These are phyloP conservation scores for Eledona agricola DNA, from an alignment of 2,888 invertebrate genomes.

Conservation along the genomic window DNA sequence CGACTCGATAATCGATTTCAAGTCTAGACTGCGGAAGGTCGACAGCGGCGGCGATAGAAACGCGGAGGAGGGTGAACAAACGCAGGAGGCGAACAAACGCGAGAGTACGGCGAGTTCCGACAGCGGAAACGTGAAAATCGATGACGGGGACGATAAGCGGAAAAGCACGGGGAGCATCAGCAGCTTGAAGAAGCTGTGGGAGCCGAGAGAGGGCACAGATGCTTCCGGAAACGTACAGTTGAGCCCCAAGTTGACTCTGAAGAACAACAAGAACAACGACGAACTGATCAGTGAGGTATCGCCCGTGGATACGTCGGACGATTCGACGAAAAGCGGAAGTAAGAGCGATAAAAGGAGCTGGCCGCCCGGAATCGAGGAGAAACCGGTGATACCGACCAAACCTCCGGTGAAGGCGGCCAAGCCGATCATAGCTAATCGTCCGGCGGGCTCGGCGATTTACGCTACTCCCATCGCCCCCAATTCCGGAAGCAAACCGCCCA, in stretches of 20 bases:
- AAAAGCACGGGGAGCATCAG: constrained; percentile 93
- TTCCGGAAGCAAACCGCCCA: constrained; percentile 60
- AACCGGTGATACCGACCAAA: constrained; percentile 77
- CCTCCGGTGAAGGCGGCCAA: constrained; percentile 72
- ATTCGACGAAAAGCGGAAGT: constrained; percentile 51
- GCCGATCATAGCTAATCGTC: constrained; percentile 65
- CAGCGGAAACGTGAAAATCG: constrained; percentile 61
- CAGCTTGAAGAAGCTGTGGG: constrained; percentile 92
- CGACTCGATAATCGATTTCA: constrained; percentile 79
- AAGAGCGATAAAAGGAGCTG: constrained; percentile 65
- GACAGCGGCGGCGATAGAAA: constrained; percentile 66
- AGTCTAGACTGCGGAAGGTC: constrained; percentile 83
- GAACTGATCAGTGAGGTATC: constrained; percentile 61
- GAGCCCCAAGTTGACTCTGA: constrained; percentile 71
- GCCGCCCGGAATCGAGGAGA: constrained; percentile 66
- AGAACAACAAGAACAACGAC: constrained; percentile 61
- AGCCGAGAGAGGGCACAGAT: constrained; percentile 74
- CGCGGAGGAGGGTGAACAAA: constrained; percentile 56
- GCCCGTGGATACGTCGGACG: constrained; percentile 60
- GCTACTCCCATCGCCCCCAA: constrained; percentile 74
- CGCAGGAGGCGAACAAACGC: constrained; percentile 55
- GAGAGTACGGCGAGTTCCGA: constrained; percentile 63
- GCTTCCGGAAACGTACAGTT: constrained; percentile 66
- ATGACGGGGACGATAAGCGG: constrained; percentile 83
- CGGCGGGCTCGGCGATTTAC: constrained; percentile 72